Base-by-base conservation (phyloP, 2,113 vertebrate species). In the Grammomys surdaster region DNA sequence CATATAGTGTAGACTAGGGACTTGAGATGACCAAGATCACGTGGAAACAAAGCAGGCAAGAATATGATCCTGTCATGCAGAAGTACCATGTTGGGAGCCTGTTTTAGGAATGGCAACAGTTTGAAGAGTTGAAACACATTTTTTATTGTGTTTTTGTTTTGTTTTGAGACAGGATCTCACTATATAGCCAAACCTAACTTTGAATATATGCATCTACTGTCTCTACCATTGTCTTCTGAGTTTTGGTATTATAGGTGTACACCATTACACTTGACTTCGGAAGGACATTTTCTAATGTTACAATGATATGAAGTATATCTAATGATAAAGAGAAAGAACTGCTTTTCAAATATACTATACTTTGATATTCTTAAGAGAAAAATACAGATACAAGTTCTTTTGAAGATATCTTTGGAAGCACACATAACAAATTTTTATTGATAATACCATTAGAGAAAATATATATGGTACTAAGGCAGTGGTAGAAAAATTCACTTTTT, bases 51-150 rank as follows among this genome's bases (percentile, higher is more conserved):
- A 33, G 2, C 20, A 26, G 40, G 8, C 20, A 43, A 19, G 43
- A 40, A 28, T 12, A 56, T 2, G 11, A 14, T n/a, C 40, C 65
- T 67, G 31, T 17, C 26, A 65, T 2, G 4, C 9, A 54, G 56
- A 24, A 8, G 3, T 28, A 63, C 63, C 13, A 22, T 0, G 3
- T 5, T 2, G 3, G 5, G 1, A 9, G 46, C 16, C 67, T 3
- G 0, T 65, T 76, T 26, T 40, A 4, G 51, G 26, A 80, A 56
- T 5, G 26, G 9, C 72, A 63, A 5, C 10, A 54, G 14, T 46
- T 16, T 40, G 20, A 22, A 81, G 22, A 88, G 11, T 31, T 0
- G 26, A 69, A 72, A 46, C 24, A 43, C 36, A 10, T 31, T 51
- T 51, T 43, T 33, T 16, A 43, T 65, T n/a, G 19, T 19, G 60